Base-by-base conservation (phyloP, 2,888 invertebrate species). In the Caenorhabditis wallacei region DNA sequence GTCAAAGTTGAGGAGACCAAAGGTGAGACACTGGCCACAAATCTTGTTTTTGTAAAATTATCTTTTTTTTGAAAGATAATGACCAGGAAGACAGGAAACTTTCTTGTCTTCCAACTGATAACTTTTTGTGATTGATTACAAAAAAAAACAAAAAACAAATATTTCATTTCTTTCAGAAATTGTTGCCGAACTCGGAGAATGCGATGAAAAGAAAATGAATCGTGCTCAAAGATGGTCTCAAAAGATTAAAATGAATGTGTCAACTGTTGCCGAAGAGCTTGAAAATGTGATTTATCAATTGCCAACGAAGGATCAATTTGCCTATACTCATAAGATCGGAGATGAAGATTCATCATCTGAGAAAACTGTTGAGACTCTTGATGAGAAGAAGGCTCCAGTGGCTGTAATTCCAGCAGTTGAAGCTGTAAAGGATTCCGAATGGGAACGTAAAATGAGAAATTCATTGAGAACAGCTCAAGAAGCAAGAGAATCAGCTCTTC, bases 271-370 rank as follows among this genome's bases (percentile, higher is more conserved):
- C 57, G 89, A 89, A 61, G 91, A 90, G 68, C 85, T 91, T 48
- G 91, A 91, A 57, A 89, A 89, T 79, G 90, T 90, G 54, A 90
- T 90, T 76, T 87, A 87, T 68, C 88, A 91, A 63, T 86, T 90
- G 40, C 89, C 88, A 63, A 78, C 84, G 16, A 87, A 87, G 57
- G 90, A 91, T 79, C 91, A 90, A 85, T 90, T 90, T 76, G 90
- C 86, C 46, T 90, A 89, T 64, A 82, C 85, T 7, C 87, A 87
- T 79, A 88, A 88, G 74, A 90, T 90, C 80, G 88, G 87, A 59
- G 88, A 89, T 26, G 89, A 87, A 35, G 84, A 87, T 53, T 80
- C 84, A 20, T 70, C 84, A n/a, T 83, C 83, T 8, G 85, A 85
- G 46, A 85, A 87, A 66, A 87, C 87, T n/a, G 74, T 80, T 2